Evolutionary conservation across 2,797 vertebrate species (phyloP).

Genomic region (Peromyscus nudipes): DNA sequence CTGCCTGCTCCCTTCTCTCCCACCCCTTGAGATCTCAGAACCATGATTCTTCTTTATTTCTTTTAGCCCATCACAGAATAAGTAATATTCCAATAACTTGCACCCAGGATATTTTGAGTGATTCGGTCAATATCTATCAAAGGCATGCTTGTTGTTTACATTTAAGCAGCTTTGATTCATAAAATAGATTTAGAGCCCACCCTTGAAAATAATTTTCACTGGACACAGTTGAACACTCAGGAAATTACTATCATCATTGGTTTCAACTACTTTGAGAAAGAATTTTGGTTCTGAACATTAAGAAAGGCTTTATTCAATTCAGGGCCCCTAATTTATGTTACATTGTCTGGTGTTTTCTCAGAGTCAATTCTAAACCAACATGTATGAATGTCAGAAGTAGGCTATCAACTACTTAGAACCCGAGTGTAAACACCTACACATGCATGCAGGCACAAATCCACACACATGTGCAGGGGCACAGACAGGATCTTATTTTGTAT

Average conservation of each 20-base stretch:
- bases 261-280: conserved; percentile 6
- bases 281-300: conserved; percentile 30
- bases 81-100: not conserved
- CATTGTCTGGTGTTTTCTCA: conserved; percentile 6
- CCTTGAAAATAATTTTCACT: conserved; percentile 40
- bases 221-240: not conserved
- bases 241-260: conserved; percentile 1
- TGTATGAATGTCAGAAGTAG: not conserved
- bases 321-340: conserved; percentile 36
- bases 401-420: not conserved
- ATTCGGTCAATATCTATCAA: not conserved
- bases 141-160: not conserved
- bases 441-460: not conserved
- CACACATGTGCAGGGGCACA: not conserved
- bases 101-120: not conserved
- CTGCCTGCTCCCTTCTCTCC: not conserved
- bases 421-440: not conserved
- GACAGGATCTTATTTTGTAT: not conserved
- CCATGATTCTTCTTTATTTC: not conserved
- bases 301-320: conserved; percentile 24
- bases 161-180: conserved; percentile 15
- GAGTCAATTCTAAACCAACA: not conserved
- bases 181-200: not conserved
- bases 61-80: conserved; percentile 13
- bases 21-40: not conserved